Evolutionary conservation across 1,140 invertebrate genomes (phyloP).

Genomic region (Drosophila fuyamai): DNA sequence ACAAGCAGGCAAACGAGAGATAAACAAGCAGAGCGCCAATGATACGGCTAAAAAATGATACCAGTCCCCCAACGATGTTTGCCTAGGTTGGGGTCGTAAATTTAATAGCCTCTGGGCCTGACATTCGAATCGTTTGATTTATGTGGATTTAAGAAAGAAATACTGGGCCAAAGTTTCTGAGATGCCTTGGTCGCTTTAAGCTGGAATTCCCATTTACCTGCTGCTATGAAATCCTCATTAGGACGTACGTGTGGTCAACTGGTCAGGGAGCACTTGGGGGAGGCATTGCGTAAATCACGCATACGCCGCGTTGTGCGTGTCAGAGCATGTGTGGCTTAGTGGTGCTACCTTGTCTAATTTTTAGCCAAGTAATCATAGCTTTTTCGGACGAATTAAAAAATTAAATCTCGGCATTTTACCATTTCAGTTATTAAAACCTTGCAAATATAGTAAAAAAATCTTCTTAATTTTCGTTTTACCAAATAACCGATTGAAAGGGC

Average conservation of each 20-base stretch:
- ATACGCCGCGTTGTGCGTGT: constrained; percentile 58
- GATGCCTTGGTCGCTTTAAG: constrained; percentile 26
- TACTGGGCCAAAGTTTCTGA: constrained; percentile 22
- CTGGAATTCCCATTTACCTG: background rate
- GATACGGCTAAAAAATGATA: constrained; percentile 50
- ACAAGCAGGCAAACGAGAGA: constrained; percentile 28
- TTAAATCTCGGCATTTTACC: no score
- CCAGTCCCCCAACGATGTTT: constrained; percentile 4
- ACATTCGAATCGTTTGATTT: constrained; percentile 52
- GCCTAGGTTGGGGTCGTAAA: constrained; percentile 53
- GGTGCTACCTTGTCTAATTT: background rate
- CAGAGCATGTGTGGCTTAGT: constrained; percentile 3
- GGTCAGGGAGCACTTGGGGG: background rate
- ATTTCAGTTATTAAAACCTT: no score
- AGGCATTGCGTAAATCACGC: constrained; percentile 57
- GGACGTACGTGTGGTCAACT: constrained; percentile 15
- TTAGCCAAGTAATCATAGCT: background rate
- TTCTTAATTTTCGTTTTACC: no score
- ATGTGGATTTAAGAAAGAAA: constrained; percentile 42
- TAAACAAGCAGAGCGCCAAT: constrained; percentile 45
- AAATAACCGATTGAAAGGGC: no score
- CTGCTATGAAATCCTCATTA: constrained; percentile 54
- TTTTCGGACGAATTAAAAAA: no score
- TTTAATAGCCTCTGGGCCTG: constrained; percentile 61
- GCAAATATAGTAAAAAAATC: no score